phyloP scores from a whole-genome alignment of 2,113 vertebrate genomes.

The Lepus europaeus region DNA sequence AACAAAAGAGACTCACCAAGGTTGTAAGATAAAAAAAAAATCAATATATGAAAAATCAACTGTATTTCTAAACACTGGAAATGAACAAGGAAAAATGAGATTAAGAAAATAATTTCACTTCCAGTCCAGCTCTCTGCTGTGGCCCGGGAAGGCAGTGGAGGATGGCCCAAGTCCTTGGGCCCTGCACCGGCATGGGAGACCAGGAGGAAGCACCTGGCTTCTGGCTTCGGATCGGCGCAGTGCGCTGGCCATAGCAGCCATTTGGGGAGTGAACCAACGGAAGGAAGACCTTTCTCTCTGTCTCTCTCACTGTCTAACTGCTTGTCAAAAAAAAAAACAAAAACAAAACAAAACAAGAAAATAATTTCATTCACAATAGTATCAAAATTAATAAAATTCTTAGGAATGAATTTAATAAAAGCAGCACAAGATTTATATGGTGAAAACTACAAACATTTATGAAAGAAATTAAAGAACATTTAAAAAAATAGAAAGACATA shows the following conservation, averaged over 20 bases:
- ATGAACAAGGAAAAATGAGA: slow-evolving; percentile 50
- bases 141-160: too few species aligned
- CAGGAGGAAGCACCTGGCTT: too few species aligned
- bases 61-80: slow-evolving; percentile 10
- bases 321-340: too few species aligned
- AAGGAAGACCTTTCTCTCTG: too few species aligned
- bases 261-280: too few species aligned
- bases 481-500: slow-evolving; percentile 21
- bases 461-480: neutral
- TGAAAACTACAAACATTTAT: slow-evolving; percentile 22
- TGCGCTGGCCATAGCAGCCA: too few species aligned
- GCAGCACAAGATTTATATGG: neutral
- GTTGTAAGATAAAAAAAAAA: neutral
- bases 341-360: slow-evolving; percentile 8
- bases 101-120: neutral
- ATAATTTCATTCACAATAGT: neutral
- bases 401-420: slow-evolving; percentile 40
- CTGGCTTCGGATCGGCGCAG: too few species aligned
- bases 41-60: slow-evolving; percentile 33
- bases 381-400: slow-evolving; percentile 44
- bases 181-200: too few species aligned
- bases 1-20: slow-evolving; percentile 45
- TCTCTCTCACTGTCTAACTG: too few species aligned
- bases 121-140: too few species aligned
- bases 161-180: too few species aligned